phyloP scores from a whole-genome alignment of 2,888 invertebrate genomes.

The Quadriops clusia region DNA sequence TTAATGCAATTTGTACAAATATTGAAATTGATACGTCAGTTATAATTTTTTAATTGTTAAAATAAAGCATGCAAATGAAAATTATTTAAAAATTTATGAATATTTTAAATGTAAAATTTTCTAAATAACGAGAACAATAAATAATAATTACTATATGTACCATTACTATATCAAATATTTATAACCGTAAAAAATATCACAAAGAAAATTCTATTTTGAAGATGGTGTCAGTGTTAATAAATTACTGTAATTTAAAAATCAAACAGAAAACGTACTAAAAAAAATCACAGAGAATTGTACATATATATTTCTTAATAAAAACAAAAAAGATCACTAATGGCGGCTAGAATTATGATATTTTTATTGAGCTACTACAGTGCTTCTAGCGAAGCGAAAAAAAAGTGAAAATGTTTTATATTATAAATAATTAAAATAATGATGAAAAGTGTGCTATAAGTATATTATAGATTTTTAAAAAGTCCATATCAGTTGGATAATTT shows the following conservation, averaged over 20 bases:
- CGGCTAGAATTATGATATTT: slow-evolving; percentile 34
- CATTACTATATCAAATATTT: slow-evolving; percentile 5
- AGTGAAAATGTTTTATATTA: slow-evolving; percentile 23
- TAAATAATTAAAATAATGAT: slow-evolving; percentile 17
- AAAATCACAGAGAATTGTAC: slow-evolving; percentile 18
- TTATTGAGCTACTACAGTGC: slow-evolving; percentile 24
- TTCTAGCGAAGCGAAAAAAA: slow-evolving; percentile 12
- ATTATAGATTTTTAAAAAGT: slow-evolving; percentile 31
- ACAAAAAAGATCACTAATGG: too few relatives aligned
- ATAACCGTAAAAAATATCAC: slow-evolving; percentile 10
- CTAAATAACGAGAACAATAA: slow-evolving; percentile 19
- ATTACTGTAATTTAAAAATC: slow-evolving; percentile 12
- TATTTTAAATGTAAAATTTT: too few relatives aligned
- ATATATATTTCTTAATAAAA: slow-evolving; percentile 31
- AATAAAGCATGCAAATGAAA: too few relatives aligned
- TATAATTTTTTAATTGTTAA: too few relatives aligned
- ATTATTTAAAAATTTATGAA: too few relatives aligned
- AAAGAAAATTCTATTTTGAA: slow-evolving; percentile 26
- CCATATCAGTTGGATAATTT: slow-evolving; percentile 39
- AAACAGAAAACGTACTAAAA: slow-evolving; percentile 9
- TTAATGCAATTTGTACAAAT: too few relatives aligned
- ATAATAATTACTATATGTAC: slow-evolving; percentile 13
- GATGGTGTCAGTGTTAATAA: slow-evolving; percentile 32
- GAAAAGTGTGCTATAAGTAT: slow-evolving; percentile 32
- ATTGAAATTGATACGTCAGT: too few relatives aligned